Percentiles rank a stretch among this genome's conserved stretches.
These are phyloP conservation scores for Heliconius melpomene DNA, from an alignment of 1,140 invertebrate species.

Conservation along the genomic window DNA sequence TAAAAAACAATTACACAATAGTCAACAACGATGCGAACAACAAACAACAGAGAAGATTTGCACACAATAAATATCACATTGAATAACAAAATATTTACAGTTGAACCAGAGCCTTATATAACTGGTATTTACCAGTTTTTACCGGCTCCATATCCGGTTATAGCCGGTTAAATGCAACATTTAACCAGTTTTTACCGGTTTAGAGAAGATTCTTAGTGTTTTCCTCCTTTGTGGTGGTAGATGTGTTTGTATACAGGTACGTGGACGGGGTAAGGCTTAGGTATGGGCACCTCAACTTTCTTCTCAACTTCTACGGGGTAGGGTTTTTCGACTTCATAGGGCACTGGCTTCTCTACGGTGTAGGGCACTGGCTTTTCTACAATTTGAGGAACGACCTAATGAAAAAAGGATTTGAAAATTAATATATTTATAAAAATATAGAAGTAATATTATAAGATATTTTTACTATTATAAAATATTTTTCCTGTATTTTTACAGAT, in stretches of 20 bases:
- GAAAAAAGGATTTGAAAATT: conserved; percentile 30
- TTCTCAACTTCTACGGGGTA: conserved; percentile 90
- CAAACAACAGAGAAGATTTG: conserved; percentile 62
- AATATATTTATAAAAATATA: too few species aligned
- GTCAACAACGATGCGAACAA: conserved; percentile 74
- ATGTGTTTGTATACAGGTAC: conserved; percentile 91
- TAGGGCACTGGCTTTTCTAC: conserved; percentile 89
- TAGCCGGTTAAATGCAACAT: conserved; percentile 28
- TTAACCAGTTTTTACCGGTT: conserved; percentile 30
- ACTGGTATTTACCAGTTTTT: neutral
- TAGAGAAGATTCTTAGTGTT: conserved; percentile 73
- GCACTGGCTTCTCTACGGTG: conserved; percentile 88
- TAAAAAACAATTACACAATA: conserved; percentile 75
- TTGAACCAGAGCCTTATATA: conserved; percentile 33
- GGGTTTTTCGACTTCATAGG: conserved; percentile 88
- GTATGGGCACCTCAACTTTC: conserved; percentile 88
- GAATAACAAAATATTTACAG: conserved; percentile 65
- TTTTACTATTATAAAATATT: too few species aligned
- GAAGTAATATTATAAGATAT: too few species aligned
- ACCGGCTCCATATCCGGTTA: conserved; percentile 31
- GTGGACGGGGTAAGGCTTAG: conserved; percentile 89
- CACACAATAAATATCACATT: conserved; percentile 80
- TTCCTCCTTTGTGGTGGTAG: conserved; percentile 85
- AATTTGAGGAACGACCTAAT: conserved; percentile 81
- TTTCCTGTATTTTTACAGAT: too few species aligned